Base-by-base conservation (phyloP, 1,140 invertebrate species). In the Drosophila nebulosa region DNA sequence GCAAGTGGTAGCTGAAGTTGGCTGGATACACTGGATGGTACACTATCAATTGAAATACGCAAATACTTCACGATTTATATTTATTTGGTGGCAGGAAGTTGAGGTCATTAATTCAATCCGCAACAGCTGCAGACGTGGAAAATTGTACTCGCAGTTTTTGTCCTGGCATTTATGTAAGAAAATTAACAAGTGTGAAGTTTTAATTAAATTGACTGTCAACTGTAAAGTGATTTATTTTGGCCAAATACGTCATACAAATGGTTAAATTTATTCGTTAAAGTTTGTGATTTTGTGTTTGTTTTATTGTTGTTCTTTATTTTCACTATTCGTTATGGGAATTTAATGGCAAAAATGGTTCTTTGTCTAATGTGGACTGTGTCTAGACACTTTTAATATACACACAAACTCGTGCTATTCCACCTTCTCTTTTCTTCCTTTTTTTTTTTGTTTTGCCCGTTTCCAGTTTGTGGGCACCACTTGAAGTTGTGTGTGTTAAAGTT, bases 311-410 rank as follows among this genome's bases (percentile, higher is more conserved):
- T 26, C 30, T 36, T n/a, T 32, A 12, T 52, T 26, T 39, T 36
- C 16, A 42, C 39, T 18, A 42, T 42, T 50, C 42, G 64, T 79
- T 35, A 66, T 74, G 51, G 58, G 69, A 52, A 64, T 78, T 61
- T 69, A 69, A 74, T 76, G 77, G 52, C 57, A 42, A 58, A 79
- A 30, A 63, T 63, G 57, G 75, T 74, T 62, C 27, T 66, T 63
- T 50, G 53, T 56, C 63, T 84, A 84, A 78, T 79, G 71, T 72
- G 75, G 50, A 50, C 72, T 35, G 56, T 64, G 80, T 84, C 80
- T 84, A 84, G 80, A 84, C 80, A 79, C 59, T 85, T 84, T 77
- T 80, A 85, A 83, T 84, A 79, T 84, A 79, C 85, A 63, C 76
- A 73, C 64, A 84, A 72, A 67, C 58, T 69, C 57, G 62, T 59